Conservation (phyloP, 1,140 invertebrate species). For the Ostrea edulis region DNA sequence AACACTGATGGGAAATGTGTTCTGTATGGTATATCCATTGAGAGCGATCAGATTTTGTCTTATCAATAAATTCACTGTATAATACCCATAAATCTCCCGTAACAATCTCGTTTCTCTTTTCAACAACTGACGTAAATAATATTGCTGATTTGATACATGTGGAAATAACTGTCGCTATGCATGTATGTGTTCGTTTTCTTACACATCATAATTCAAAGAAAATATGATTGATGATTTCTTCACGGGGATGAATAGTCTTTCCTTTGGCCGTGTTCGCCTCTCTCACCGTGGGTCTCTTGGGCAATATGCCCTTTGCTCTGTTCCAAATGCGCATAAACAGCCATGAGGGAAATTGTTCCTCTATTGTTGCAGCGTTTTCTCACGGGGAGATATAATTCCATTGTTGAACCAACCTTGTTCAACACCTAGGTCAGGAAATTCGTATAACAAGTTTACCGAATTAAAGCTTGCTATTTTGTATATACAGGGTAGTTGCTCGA, state of each 20-base stretch:
- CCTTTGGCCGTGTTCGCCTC: neutral
- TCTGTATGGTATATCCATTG: neutral
- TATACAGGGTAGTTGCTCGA: neutral
- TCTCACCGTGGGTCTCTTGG: neutral
- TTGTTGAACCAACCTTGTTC: constrained; percentile 6
- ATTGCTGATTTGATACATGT: neutral
- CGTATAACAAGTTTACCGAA: neutral
- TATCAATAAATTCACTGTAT: constrained; percentile 13
- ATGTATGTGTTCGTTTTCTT: neutral
- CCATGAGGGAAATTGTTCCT: neutral
- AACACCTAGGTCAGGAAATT: neutral
- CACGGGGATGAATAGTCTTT: neutral
- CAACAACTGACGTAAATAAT: neutral
- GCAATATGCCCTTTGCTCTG: neutral
- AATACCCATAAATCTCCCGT: neutral
- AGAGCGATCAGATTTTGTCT: neutral
- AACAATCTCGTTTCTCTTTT: neutral
- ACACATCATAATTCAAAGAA: constrained; percentile 8
- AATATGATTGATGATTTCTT: constrained; percentile 28
- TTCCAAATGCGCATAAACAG: neutral
- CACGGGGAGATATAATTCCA: constrained; percentile 36
- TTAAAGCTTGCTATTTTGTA: constrained; percentile 11
- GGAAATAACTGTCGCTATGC: neutral
- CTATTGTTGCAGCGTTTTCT: neutral
- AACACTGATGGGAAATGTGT: neutral